Evolutionary conservation across 1,140 invertebrate genomes (phyloP), one percentile per base, ranked within the genome.

Genomic region (Centruroides vittatus): DNA sequence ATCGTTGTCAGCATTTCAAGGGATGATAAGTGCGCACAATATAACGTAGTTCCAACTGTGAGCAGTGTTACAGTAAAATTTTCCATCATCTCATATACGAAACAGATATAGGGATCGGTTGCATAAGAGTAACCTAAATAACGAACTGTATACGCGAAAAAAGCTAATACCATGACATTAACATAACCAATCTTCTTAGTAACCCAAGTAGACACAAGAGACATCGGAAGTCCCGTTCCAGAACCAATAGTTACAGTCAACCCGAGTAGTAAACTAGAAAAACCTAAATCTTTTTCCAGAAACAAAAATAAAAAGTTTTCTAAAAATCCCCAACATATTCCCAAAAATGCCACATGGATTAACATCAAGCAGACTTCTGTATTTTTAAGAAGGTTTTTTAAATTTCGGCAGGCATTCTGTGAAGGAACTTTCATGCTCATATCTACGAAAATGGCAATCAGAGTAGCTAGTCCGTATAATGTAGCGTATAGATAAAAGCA

Each of bases 1-100:
- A 89, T 81, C 10, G 85, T 88, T 12, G 84, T 84, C 65, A 89
- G 84, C 2, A 87, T 87, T 3, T 85, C 82, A 8, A 80, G 80
- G 4, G 85, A 85, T n/a, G 86, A 84, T 3, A 90, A 75, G 61
- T 82, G 81, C 5, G 84, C 86, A 3, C 86, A 86, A 69, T 89
- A 89, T 35, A 86, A 86, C 5, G 89, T 84, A 6, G 85, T 85
- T 3, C 86, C 85, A 0, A 87, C 88, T 70, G 86, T 85, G 61
- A 86, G 81, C 53, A 92, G 74, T 11, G 85, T 85, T 63, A 85
- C 83, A 10, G 87, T 89, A 54, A 92, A 80, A 3, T 82, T 84
- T 77, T 90, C 87, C 71, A 89, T 76, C 13, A 84, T 82, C 74
- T 93, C 89, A 69, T 89, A 87, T 46, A 86, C 78, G 41, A 93